Conservation (phyloP, 1,140 invertebrate species). For the Cardiocondyla obscurior region DNA sequence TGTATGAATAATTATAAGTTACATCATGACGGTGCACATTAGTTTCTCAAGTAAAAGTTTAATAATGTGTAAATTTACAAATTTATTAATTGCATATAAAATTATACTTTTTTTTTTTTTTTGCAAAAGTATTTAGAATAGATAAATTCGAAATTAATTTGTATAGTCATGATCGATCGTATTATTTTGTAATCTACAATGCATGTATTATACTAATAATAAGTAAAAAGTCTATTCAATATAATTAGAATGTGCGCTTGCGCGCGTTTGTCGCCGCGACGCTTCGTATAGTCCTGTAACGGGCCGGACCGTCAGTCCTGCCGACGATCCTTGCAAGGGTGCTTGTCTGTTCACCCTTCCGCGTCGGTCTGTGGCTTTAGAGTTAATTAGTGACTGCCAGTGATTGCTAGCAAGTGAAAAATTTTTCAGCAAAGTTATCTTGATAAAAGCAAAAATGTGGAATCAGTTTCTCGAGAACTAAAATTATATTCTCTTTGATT, state of each 20-base stretch:
- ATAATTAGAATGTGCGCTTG: conserved; percentile 60
- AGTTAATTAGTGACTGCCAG: background rate
- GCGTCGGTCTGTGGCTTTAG: conserved; percentile 8
- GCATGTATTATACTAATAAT: background rate
- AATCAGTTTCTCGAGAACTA: background rate
- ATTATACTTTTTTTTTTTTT: background rate
- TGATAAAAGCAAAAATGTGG: background rate
- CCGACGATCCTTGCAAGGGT: conserved; percentile 75
- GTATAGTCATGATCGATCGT: background rate
- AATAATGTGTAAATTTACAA: background rate
- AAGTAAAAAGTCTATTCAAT: background rate
- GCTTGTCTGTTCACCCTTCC: conserved; percentile 55
- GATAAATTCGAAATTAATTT: background rate
- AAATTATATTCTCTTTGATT: background rate
- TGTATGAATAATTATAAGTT: background rate
- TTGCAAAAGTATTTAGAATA: background rate
- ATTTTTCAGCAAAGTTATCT: background rate
- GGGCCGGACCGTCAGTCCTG: conserved; percentile 74
- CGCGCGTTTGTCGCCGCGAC: conserved; percentile 60
- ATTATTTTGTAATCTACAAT: background rate
- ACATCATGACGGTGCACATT: background rate
- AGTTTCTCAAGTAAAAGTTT: background rate
- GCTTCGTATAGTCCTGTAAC: conserved; percentile 69
- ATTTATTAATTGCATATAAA: background rate
- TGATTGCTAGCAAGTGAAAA: background rate